Conservation (phyloP, 2,888 invertebrate genomes). For the Drosophila mettleri region DNA sequence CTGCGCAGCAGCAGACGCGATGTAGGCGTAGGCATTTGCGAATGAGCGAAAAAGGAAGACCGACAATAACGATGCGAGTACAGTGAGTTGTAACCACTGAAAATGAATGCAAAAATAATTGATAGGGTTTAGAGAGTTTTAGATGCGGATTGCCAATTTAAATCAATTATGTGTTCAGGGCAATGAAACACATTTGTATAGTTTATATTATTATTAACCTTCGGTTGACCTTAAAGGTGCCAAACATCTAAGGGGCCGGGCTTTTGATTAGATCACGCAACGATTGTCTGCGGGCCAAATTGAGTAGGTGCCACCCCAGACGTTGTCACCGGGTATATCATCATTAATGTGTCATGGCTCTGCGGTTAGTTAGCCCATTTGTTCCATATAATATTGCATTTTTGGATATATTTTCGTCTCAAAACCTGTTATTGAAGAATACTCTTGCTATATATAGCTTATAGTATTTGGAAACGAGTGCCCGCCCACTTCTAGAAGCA, state of each 20-base stretch:
- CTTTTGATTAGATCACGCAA: slow-evolving; percentile 2
- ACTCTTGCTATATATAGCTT: slow-evolving; percentile 46
- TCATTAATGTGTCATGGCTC: slow-evolving; percentile 37
- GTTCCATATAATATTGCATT: slow-evolving; percentile 27
- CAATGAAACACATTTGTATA: slow-evolving; percentile 3
- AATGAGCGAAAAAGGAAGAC: slow-evolving; percentile 31
- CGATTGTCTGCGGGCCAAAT: background rate
- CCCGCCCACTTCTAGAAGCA: slow-evolving; percentile 61
- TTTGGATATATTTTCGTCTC: slow-evolving; percentile 24
- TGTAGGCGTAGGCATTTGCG: slow-evolving; percentile 43
- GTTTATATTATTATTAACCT: slow-evolving; percentile 11
- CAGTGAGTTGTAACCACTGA: slow-evolving; percentile 38
- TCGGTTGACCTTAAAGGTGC: slow-evolving; percentile 13
- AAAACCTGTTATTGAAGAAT: slow-evolving; percentile 39
- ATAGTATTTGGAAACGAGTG: slow-evolving; percentile 16
- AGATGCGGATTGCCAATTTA: background rate
- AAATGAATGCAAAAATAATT: slow-evolving; percentile 8
- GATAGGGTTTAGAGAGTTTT: background rate
- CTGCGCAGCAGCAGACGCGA: slow-evolving; percentile 63
- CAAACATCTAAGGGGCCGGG: slow-evolving; percentile 40
- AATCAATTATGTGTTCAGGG: slow-evolving; percentile 7
- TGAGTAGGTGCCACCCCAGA: slow-evolving; percentile 24
- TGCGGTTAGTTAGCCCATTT: slow-evolving; percentile 32
- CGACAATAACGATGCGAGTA: slow-evolving; percentile 12
- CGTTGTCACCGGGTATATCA: slow-evolving; percentile 25